Evolutionary conservation across 2,113 vertebrate genomes (phyloP).

Genomic region (Cranoglanis bouderius): DNA sequence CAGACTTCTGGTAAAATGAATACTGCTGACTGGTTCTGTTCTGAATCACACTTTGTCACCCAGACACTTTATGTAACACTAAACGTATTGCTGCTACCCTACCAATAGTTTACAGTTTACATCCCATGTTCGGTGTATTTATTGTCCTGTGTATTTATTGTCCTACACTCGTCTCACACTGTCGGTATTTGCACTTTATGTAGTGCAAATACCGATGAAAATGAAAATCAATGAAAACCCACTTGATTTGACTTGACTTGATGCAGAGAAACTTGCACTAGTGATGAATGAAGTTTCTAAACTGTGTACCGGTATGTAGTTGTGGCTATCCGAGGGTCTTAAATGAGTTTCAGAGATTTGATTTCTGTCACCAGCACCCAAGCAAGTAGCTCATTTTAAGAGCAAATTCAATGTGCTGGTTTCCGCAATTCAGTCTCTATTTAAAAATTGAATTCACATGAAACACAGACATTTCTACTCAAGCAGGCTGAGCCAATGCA

Average conservation of each 20-base stretch:
- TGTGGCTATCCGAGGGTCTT: neutral
- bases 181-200: too few species aligned
- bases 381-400: conserved; percentile 15
- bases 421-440: conserved; percentile 31
- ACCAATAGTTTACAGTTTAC: too few species aligned
- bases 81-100: too few species aligned
- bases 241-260: neutral
- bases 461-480: conserved; percentile 2
- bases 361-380: neutral
- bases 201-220: too few species aligned
- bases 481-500: neutral
- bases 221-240: too few species aligned
- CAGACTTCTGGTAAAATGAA: neutral
- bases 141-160: too few species aligned
- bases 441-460: conserved; percentile 23
- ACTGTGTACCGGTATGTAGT: conserved; percentile 25
- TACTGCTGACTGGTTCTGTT: conserved; percentile 3
- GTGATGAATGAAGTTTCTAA: conserved; percentile 32
- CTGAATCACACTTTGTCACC: neutral
- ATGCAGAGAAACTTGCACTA: neutral
- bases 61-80: too few species aligned
- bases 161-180: too few species aligned
- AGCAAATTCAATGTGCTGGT: neutral
- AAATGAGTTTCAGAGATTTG: conserved; percentile 24
- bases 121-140: too few species aligned